These are phyloP conservation scores for Sphaeramia orbicularis DNA, from an alignment of 2,797 vertebrate species.

Conservation along the genomic window DNA sequence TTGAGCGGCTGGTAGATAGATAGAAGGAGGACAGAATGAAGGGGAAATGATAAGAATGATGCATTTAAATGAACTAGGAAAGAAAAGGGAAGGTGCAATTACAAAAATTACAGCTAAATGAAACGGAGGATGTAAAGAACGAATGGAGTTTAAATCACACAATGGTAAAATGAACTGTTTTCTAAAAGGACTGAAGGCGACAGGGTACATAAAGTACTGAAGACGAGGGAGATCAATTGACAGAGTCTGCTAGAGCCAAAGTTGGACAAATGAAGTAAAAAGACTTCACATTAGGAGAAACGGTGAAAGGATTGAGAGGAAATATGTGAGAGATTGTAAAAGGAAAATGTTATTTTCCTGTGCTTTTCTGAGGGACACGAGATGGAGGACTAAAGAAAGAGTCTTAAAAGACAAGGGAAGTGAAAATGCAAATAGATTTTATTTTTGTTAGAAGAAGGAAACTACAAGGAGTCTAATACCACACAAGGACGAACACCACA, in stretches of 20 bases:
- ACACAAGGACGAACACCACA: constrained; percentile 2
- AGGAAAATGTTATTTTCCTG: constrained; percentile 15
- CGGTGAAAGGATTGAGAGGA: constrained; percentile 27
- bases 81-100: constrained; percentile 25
- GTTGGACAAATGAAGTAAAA: constrained; percentile 39
- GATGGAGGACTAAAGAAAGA: constrained; percentile 9
- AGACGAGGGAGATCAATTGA: constrained; percentile 26
- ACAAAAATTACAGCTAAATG: constrained; percentile 31
- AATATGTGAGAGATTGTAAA: constrained; percentile 28
- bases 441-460: constrained; percentile 11
- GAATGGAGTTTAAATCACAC: constrained; percentile 34
- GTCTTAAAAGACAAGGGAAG: constrained; percentile 38
- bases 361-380: constrained; percentile 30
- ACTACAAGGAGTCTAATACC: constrained; percentile 26
- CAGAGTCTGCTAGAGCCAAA: constrained; percentile 8
- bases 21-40: constrained; percentile 83
- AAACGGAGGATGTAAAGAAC: constrained; percentile 26
- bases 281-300: constrained; percentile 41
- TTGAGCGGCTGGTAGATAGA: constrained; percentile 90
- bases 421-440: constrained; percentile 25
- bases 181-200: constrained; percentile 24
- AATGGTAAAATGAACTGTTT: constrained; percentile 18
- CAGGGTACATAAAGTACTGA: constrained; percentile 4
- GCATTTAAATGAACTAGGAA: constrained; percentile 26
- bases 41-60: constrained; percentile 66